Base-by-base conservation (phyloP, 2,797 vertebrate species). In the Carapus acus region DNA sequence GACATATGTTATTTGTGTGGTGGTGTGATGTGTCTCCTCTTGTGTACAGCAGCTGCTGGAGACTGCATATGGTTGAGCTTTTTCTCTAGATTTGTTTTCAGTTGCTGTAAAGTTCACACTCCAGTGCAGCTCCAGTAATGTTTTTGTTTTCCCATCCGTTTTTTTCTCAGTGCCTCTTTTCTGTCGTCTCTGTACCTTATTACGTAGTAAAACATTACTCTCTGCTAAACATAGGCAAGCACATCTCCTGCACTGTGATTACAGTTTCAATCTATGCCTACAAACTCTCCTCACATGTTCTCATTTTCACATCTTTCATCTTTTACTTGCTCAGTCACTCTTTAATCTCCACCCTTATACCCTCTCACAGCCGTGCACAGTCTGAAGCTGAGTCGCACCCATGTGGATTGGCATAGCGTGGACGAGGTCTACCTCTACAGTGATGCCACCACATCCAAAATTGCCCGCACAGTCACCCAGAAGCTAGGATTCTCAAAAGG, bases 401-500 rank as follows among this genome's bases (percentile, higher is more conserved):
- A 99, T 0, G 92, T 99, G 65, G 96, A 99, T 72, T 99, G 96
- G 96, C 94, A 98, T 81, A 91, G 93, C 9, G 87, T 96, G 82
- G 93, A 98, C 11, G 95, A 99, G 68, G 92, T 98, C 1, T 98
- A 98, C 82, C 90, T 99, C 59, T 99, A 99, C 85, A 99, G 96
- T 13, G 96, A 98, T 22, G 93, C 95, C 63, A 98, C 96, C 20
- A 98, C 96, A 8, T 99, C 95, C 58, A 99, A 99, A 87, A 99
- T 99, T 54, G 96, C 96, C 38, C 91, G 96, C 71, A 96, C 92
- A 1, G 96, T 98, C 55, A 96, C 93, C 1, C 94, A 96, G 69
- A 98, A 97, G 73, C 82, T 98, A 74, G 96, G 96, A 1, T 98
- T 99, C 85, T 98, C 96, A 62, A 99, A 99, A 94, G 96, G 96